Evolutionary conservation across 2,888 invertebrate species (phyloP).

Genomic region (Lapara coniferarum): DNA sequence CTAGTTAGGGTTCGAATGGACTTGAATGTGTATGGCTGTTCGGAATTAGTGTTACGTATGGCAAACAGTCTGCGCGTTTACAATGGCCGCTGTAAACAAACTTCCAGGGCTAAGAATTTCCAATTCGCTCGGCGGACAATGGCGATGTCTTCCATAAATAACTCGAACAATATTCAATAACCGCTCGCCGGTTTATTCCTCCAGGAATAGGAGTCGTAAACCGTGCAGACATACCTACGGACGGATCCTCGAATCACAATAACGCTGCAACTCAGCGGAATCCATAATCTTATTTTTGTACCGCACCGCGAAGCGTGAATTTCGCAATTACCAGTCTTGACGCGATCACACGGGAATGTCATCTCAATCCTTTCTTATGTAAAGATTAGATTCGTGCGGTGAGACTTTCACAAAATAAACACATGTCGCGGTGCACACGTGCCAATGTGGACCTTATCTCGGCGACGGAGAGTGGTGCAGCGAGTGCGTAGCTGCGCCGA

Average conservation of each 20-base stretch:
- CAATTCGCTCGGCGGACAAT: conserved; percentile 64
- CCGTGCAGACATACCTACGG: conserved; percentile 80
- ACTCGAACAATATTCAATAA: conserved; percentile 81
- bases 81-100: conserved; percentile 51
- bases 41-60: conserved; percentile 25
- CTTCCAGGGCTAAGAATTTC: conserved; percentile 53
- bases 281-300: conserved; percentile 84
- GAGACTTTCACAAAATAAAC: conserved; percentile 77
- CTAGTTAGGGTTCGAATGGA: conserved; percentile 22
- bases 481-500: conserved; percentile 61
- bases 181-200: conserved; percentile 74
- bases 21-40: conserved; percentile 17
- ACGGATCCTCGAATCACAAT: conserved; percentile 84
- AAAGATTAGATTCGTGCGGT: conserved; percentile 61
- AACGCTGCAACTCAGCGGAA: conserved; percentile 81
- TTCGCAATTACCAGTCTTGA: conserved; percentile 78
- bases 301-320: conserved; percentile 83
- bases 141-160: conserved; percentile 79
- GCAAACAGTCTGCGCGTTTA: conserved; percentile 28
- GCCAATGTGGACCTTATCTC: conserved; percentile 81
- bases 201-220: conserved; percentile 82
- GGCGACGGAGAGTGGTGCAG: conserved; percentile 68
- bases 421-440: conserved; percentile 78
- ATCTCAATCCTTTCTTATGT: conserved; percentile 51
- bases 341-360: conserved; percentile 55